Evolutionary conservation across 2,113 vertebrate genomes (phyloP).

Genomic region (Eublepharis macularius): DNA sequence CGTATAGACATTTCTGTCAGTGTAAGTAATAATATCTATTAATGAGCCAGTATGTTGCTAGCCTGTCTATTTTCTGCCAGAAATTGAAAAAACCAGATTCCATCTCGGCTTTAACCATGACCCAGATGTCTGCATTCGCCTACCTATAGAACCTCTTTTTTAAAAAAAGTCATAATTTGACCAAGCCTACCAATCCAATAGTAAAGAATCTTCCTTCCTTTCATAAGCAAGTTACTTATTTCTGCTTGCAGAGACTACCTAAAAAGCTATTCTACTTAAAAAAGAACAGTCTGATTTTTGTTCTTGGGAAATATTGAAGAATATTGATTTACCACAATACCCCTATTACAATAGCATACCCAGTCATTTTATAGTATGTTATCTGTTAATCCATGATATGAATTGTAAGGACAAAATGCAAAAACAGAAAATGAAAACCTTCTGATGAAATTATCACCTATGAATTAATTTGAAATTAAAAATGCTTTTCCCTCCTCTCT

Average conservation of each 20-base stretch:
- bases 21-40: neutral
- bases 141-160: too few species aligned
- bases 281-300: neutral
- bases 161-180: too few species aligned
- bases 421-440: neutral
- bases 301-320: neutral
- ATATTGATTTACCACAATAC: neutral
- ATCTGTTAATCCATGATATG: conserved; percentile 13
- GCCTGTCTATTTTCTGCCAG: neutral
- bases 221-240: conserved; percentile 26
- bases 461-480: conserved; percentile 39
- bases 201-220: neutral
- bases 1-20: neutral
- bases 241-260: neutral
- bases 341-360: conserved; percentile 30
- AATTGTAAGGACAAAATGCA: conserved; percentile 34
- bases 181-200: too few species aligned
- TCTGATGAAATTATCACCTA: conserved; percentile 40
- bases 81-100: neutral
- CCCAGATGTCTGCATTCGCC: neutral
- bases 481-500: conserved; percentile 22
- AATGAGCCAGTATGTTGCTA: neutral
- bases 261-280: neutral
- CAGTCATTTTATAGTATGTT: conserved; percentile 11
- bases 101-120: neutral